phyloP scores from a whole-genome alignment of 2,888 invertebrate species.

The Drosophila suboccidentalis region DNA sequence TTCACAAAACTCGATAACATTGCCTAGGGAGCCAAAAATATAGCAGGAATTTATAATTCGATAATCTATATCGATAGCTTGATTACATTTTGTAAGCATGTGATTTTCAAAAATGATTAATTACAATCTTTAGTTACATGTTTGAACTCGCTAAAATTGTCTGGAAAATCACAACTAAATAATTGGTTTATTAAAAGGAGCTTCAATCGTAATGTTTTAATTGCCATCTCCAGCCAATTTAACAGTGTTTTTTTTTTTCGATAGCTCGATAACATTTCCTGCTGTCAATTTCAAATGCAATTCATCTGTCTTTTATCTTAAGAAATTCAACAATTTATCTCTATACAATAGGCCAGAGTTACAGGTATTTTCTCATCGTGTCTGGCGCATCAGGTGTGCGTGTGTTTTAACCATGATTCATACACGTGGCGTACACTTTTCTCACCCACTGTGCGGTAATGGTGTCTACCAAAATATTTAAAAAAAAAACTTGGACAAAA shows the following conservation, averaged over 20 bases:
- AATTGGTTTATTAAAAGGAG: too few species aligned
- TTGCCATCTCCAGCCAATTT: neutral
- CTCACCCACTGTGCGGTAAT: slow-evolving; percentile 30
- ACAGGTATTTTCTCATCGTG: slow-evolving; percentile 20
- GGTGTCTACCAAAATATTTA: slow-evolving; percentile 3
- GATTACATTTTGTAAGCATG: too few species aligned
- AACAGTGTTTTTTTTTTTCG: neutral
- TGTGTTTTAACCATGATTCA: slow-evolving; percentile 10
- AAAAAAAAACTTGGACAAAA: neutral
- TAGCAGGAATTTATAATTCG: neutral
- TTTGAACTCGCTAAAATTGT: too few species aligned
- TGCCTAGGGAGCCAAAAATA: neutral
- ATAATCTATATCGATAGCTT: too few species aligned
- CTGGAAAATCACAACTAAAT: too few species aligned
- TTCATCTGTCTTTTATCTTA: neutral
- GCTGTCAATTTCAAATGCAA: neutral
- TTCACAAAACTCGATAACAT: neutral
- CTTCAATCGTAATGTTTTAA: neutral
- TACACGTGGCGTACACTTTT: slow-evolving; percentile 14
- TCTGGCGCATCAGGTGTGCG: slow-evolving; percentile 1
- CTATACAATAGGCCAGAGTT: slow-evolving; percentile 1
- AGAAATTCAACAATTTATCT: slow-evolving; percentile 6
- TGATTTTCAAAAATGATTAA: too few species aligned
- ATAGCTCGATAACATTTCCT: slow-evolving; percentile 14
- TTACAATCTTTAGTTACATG: too few species aligned